Base-by-base conservation (phyloP, 1,140 invertebrate species). In the Bombus terrestris region DNA sequence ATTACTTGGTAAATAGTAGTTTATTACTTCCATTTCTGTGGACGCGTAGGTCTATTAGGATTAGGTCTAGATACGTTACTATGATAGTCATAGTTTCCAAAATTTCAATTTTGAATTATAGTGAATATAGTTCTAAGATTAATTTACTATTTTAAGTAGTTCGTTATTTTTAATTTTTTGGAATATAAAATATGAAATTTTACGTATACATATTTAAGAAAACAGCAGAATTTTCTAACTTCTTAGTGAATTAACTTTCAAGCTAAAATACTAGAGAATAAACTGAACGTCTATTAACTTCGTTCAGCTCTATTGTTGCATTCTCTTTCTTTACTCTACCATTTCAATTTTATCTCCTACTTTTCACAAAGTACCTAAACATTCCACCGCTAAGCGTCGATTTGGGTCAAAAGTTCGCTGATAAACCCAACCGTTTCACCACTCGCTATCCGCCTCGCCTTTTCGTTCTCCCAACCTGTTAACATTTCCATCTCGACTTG, bases 341-440 rank as follows among this genome's bases (percentile, higher is more conserved):
- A 15, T 41, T 41, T 66, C n/a, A 37, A 37, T 3, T 76, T 59
- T 59, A 76, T 37, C 22, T 28, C 2, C 10, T n/a, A 18, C 22
- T 35, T 13, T 47, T 18, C 28, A 1, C 28, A 64, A 41, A 41
- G 57, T 32, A 41, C 18, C 28, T 15, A 41, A 32, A 79, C 35
- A 39, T 64, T 64, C 39, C n/a, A 5, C 10, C 37, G 22, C 28
- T 41, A 32, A 37, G 13, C 43, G 80, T 73, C 72, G 35, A 77
- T 83, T 35, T 53, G 41, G 81, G 73, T 66, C 62, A 83, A 43
- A 83, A 62, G 81, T 83, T 76, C 81, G 43, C 43, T 47, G 62
- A 83, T 39, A 53, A 77, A 76, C 43, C 47, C 43, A 32, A 57
- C 18, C 73, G 47, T 83, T 53, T 77, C 22, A 47, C 41, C 22